Conservation (phyloP, 2,113 vertebrate species). For the Seriola quinqueradiata region DNA sequence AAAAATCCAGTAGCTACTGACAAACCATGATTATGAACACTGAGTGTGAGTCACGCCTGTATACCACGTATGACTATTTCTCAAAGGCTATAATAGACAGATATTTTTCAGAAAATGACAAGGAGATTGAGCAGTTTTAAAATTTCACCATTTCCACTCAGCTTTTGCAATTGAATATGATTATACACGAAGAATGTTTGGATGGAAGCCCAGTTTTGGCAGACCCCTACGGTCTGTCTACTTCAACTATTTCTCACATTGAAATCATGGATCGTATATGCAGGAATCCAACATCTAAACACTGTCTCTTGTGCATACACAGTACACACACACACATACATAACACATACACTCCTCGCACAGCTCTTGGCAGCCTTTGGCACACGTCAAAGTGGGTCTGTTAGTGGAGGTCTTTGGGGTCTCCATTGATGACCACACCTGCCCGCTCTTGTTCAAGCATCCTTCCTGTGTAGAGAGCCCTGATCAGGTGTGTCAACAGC, state of each 20-base stretch:
- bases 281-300: not conserved
- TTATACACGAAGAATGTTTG: not conserved
- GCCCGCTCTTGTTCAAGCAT: conserved; percentile 68
- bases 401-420: conserved; percentile 39
- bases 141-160: not conserved
- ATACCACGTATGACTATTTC: not conserved
- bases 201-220: not conserved
- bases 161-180: not conserved
- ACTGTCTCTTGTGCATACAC: conserved; percentile 7
- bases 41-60: not conserved
- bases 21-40: not conserved
- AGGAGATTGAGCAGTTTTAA: too few relatives aligned
- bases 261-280: conserved; percentile 1
- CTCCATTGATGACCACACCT: conserved; percentile 69
- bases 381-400: conserved; percentile 38
- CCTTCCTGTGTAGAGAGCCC: conserved; percentile 56
- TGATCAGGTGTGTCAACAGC: conserved; percentile 71
- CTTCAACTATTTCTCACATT: not conserved
- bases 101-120: not conserved
- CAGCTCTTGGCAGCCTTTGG: conserved; percentile 33
- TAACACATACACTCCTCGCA: not conserved
- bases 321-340: conserved; percentile 6
- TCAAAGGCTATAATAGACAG: not conserved
- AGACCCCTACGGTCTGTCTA: not conserved
- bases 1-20: not conserved